Percentiles rank a stretch among this genome's conserved stretches.
Conservation (phyloP, 2,797 vertebrate species). For the Lophotriccus pileatus region DNA sequence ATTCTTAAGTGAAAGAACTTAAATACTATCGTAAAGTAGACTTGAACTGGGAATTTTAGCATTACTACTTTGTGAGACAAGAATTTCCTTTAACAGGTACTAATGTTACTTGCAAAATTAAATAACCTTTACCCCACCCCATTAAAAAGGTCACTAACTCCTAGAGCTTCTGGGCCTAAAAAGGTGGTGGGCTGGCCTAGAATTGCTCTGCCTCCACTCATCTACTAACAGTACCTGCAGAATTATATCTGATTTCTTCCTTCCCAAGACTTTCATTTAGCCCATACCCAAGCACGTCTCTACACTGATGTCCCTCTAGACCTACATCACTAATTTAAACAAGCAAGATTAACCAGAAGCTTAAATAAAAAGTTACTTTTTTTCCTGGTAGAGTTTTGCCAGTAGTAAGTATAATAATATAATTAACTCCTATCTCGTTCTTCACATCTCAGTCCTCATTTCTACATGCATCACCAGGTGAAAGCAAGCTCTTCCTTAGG, state of each 20-base stretch:
- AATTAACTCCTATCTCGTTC: neutral
- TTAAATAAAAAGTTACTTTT: neutral
- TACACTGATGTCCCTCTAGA: neutral
- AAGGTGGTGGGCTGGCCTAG: neutral
- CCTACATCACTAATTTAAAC: neutral
- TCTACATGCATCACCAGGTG: neutral
- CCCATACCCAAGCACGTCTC: neutral
- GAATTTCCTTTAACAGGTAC: neutral
- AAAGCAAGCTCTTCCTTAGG: neutral
- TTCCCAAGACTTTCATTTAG: neutral
- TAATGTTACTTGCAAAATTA: neutral
- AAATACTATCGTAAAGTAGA: neutral
- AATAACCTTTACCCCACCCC: neutral
- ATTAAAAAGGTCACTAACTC: neutral
- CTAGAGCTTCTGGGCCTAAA: neutral
- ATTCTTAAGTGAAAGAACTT: neutral
- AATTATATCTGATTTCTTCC: neutral
- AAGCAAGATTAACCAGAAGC: neutral
- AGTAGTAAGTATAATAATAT: neutral
- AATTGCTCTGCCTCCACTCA: neutral
- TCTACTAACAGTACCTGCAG: neutral
- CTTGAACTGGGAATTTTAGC: neutral
- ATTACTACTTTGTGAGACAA: neutral
- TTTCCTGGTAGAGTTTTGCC: neutral
- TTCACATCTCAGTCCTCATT: neutral